Evolutionary conservation across 35 echinoderm and acorn worm species (phyloP).

Genomic region (Apostichopus parvimensis): DNA sequence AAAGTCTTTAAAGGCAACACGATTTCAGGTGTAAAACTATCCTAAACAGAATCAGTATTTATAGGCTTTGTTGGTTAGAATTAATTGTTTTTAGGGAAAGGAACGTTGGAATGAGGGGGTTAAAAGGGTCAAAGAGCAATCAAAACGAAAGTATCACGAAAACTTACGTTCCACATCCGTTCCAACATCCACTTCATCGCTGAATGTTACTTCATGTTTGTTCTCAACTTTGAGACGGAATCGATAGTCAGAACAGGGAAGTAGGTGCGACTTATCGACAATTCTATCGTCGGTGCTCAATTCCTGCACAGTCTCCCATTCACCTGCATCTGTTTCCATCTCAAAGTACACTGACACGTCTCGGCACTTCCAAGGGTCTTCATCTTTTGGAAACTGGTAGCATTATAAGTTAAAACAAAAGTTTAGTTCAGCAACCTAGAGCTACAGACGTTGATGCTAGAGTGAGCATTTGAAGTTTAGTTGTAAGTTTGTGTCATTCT

Average conservation of each 20-base stretch:
- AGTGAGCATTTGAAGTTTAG: too few relatives aligned
- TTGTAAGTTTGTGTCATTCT: too few relatives aligned
- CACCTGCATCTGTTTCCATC: not conserved
- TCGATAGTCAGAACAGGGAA: not conserved
- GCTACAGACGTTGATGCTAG: too few relatives aligned
- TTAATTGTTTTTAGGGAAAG: too few relatives aligned
- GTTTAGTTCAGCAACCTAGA: too few relatives aligned
- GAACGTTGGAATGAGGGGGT: too few relatives aligned
- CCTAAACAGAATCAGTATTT: too few relatives aligned
- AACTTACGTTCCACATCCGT: not conserved
- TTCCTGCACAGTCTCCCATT: not conserved
- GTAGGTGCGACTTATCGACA: not conserved
- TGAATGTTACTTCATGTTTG: not conserved
- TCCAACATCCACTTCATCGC: not conserved
- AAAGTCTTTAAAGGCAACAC: too few relatives aligned
- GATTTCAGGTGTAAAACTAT: too few relatives aligned
- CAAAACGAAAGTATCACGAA: not conserved
- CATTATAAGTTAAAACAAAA: too few relatives aligned
- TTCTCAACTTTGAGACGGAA: not conserved
- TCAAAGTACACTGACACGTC: not conserved
- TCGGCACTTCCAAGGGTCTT: not conserved
- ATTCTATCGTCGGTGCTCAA: not conserved
- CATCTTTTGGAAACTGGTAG: not conserved
- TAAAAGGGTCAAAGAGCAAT: too few relatives aligned
- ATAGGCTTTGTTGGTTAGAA: too few relatives aligned